Base-by-base conservation (phyloP, 1,140 invertebrate genomes). In the Bombus confusus region DNA sequence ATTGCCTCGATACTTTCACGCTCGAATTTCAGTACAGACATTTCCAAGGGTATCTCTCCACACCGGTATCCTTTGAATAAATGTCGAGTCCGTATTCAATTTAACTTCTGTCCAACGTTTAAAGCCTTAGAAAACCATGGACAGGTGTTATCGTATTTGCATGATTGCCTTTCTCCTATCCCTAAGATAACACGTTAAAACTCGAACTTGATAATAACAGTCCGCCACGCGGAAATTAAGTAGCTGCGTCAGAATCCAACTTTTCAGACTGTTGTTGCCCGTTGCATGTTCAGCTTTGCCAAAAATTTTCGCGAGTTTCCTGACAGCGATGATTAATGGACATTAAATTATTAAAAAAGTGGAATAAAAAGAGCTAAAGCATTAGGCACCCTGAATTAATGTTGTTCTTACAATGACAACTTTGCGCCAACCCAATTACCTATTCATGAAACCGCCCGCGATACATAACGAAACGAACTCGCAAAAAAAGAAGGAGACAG, bases 161-260 rank as follows among this genome's bases (percentile, higher is more conserved):
- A 39, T 59, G 72, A 69, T 68, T 68, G 76, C 64, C 73, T 69
- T 43, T 47, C 62, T 47, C 10, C 34, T 57, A n/a, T 76, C 62
- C 34, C 62, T 68, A 77, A 77, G 72, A 83, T 77, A 83, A 77
- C 81, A 57, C 81, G 81, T 69, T 83, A 77, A 83, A 83, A 57
- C 62, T 77, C 28, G 62, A 83, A 76, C 81, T 83, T 47, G 73
- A 83, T 83, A 77, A 83, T 64, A 83, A 83, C 73, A 22, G 39
- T 8, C 34, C 18, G 37, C 18, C n/a, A 5, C n/a, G 31, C 73
- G 81, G 62, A 83, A 83, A 77, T 77, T 83, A 77, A 83, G 77
- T 77, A 66, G 74, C 73, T n/a, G 22, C 73, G 66, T 77, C 73
- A 31, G 37, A 52, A 3, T 69, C 62, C 34, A 83, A 83, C 73